Evolutionary conservation across 2,888 invertebrate genomes (phyloP).

Genomic region (Drosophila tripunctata): DNA sequence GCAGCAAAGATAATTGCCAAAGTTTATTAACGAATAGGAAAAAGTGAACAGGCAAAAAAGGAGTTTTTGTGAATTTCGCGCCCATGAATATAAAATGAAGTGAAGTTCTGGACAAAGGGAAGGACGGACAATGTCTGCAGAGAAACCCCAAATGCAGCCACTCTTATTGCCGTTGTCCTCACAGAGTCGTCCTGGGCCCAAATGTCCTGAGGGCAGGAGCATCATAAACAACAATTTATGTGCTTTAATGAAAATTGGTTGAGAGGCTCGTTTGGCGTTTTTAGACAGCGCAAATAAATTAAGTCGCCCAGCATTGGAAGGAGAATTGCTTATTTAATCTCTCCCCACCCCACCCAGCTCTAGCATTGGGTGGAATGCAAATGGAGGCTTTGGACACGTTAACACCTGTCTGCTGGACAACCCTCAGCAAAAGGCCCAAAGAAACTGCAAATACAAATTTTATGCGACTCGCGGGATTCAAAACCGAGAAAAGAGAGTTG

Average conservation of each 20-base stretch:
- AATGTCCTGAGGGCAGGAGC: conserved; percentile 22
- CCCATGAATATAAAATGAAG: conserved; percentile 74
- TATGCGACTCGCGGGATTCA: conserved; percentile 55
- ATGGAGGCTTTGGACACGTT: conserved; percentile 58
- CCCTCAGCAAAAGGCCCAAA: not conserved
- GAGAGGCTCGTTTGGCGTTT: conserved; percentile 60
- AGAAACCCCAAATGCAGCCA: conserved; percentile 3
- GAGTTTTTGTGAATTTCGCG: conserved; percentile 48
- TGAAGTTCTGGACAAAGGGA: conserved; percentile 24
- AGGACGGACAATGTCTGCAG: conserved; percentile 12
- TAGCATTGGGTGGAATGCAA: conserved; percentile 38
- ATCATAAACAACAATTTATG: conserved; percentile 78
- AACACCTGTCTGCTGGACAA: conserved; percentile 59
- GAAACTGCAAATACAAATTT: conserved; percentile 42
- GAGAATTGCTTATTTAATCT: not conserved
- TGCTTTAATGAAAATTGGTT: conserved; percentile 75
- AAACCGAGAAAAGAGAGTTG: not conserved
- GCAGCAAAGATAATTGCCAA: conserved; percentile 74
- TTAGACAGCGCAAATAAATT: conserved; percentile 68
- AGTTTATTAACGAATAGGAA: conserved; percentile 70
- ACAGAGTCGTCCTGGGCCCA: conserved; percentile 7
- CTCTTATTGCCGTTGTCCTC: not conserved
- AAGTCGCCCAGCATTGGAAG: conserved; percentile 39
- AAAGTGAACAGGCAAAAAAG: conserved; percentile 22
- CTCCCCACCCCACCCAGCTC: not conserved